Base-by-base conservation (phyloP, 2,113 vertebrate genomes). In the Orycteropus afer region DNA sequence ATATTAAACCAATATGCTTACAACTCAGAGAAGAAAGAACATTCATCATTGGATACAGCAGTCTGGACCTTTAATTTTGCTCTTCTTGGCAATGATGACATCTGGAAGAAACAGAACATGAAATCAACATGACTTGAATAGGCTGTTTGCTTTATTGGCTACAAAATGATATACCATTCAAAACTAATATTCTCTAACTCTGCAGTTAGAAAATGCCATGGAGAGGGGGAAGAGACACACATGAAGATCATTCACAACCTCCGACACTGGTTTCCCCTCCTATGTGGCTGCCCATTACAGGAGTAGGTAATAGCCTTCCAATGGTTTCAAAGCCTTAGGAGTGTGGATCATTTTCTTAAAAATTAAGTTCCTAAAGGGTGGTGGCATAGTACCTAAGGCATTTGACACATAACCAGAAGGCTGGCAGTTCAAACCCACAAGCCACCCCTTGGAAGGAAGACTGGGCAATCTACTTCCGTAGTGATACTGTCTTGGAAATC, bases 1-100 rank as follows among this genome's bases (percentile, higher is more conserved):
- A 88, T 45, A 83, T 55, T 63, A 96, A 93, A 93, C 25, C 29
- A 89, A n/a, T 49, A 42, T 37, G 79, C 98, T 98, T 98, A 98
- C 98, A 5, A 97, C 86, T 98, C 96, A 84, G 98, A 97, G 93
- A 98, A 96, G 29, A 97, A 98, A 94, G 98, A 95, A 37, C 98
- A 96, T 6, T 98, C 98, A 95, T 98, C 97, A 86, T 96, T 95
- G 81, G 94, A 74, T 59, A 25, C 51, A 49, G 34, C 3, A 29
- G 95, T 42, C 97, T 98, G 98, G 86, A 90, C 90, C 94, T 96
- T 93, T 93, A 82, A 81, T 97, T 98, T 98, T 86, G 83, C 97
- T 76, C 95, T 98, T 89, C 98, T 98, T 95, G 98, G 97, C 29
- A 98, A 93, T 87, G 96, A 95, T 11, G 98, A 96, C 98, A 98